Evolutionary conservation across 1,140 invertebrate genomes (phyloP).

Genomic region (Zelostemma sp.): DNA sequence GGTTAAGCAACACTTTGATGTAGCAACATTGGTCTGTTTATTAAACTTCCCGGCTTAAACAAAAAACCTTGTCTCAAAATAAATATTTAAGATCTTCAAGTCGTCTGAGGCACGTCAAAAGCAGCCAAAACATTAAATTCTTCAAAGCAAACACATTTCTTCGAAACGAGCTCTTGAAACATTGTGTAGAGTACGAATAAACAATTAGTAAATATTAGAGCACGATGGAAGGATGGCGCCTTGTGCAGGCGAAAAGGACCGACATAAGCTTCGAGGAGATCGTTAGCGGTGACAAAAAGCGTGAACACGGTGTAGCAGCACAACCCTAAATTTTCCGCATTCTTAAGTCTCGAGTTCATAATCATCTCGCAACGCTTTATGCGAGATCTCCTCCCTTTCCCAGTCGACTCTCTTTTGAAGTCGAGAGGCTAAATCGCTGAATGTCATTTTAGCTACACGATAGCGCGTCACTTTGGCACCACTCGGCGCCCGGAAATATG

Average conservation of each 20-base stretch:
- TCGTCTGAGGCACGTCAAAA: no score
- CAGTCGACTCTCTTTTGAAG: conserved; percentile 40
- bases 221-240: no score
- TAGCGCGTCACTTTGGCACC: conserved; percentile 25
- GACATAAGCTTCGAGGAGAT: conserved; percentile 15
- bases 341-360: conserved; percentile 56
- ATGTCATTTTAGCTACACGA: conserved; percentile 26
- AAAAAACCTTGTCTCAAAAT: no score
- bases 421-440: conserved; percentile 26
- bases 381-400: conserved; percentile 40
- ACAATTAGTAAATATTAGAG: background rate
- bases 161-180: no score
- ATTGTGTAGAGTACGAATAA: no score
- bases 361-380: conserved; percentile 51
- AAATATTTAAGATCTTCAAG: no score
- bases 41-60: no score
- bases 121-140: no score
- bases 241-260: no score
- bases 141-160: no score
- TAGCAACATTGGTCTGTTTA: no score
- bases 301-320: no score
- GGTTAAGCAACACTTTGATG: background rate
- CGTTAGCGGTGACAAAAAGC: conserved; percentile 25
- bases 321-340: conserved; percentile 54
- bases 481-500: conserved; percentile 14